Conservation (phyloP, 2,113 vertebrate genomes). For the Dryoscopus gambensis region DNA sequence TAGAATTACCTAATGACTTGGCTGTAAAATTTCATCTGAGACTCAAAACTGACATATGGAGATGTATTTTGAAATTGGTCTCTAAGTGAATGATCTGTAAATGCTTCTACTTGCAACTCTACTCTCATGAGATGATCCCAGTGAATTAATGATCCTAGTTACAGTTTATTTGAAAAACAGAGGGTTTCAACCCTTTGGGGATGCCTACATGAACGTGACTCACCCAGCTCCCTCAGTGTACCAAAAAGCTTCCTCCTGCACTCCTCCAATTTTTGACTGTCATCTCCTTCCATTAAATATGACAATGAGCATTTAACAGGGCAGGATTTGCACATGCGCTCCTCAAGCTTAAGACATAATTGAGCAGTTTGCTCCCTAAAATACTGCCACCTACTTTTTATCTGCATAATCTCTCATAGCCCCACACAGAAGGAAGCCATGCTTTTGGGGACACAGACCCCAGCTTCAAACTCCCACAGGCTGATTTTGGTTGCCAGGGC, state of each 20-base stretch:
- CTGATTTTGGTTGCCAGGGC: neutral
- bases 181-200: neutral
- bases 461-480: neutral
- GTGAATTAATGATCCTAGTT: neutral
- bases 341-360: neutral
- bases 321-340: neutral
- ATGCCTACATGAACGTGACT: neutral
- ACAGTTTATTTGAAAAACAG: neutral
- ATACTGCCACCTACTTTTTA: neutral
- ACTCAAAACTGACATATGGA: neutral
- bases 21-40: neutral
- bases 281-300: neutral
- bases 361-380: neutral
- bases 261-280: neutral
- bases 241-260: neutral
- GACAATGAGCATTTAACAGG: neutral
- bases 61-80: neutral
- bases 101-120: neutral
- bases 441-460: neutral
- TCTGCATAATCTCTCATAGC: neutral
- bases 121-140: neutral
- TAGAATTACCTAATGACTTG: conserved; percentile 30
- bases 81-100: neutral
- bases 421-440: neutral
- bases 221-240: neutral